Base-by-base conservation (phyloP, 1,140 invertebrate species). In the Rhopalosiphum padi region DNA sequence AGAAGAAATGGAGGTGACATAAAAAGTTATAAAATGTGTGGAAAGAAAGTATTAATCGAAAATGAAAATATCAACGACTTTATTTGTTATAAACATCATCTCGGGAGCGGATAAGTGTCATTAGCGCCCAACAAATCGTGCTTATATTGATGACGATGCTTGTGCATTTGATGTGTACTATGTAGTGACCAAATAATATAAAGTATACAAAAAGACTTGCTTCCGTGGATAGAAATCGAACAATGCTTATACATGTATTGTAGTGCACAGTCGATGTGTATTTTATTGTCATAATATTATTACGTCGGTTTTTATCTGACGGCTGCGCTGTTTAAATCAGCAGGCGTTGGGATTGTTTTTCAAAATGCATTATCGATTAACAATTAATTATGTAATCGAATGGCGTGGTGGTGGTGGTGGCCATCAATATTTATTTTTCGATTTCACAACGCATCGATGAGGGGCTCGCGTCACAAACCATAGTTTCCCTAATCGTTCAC, bases 401-500 rank as follows among this genome's bases (percentile, higher is more conserved):
- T 22, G 8, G 23, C 2, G 2, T n/a, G 77, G 35, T n/a, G 21
- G 21, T n/a, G 21, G 21, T 30, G 68, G 68, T 23, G 11, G 15
- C 25, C 41, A 43, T 46, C 25, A 18, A 86, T 77, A 77, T n/a
- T 77, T 77, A 77, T 86, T 46, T 41, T 46, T 43, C 37, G 15
- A 46, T 43, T 86, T 86, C 23, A 0, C 60, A 21, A 23, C 11
- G 41, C 43, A 9, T 46, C 41, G 43, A 25, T 11, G 37, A 41
- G 83, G 82, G 83, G 9, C 22, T 86, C 23, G 83, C 35, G n/a
- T 6, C 35, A 5, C 82, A 21, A 68, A 85, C 41, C 30, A 23
- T 51, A 21, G 86, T 87, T 87, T 35, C n/a, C 86, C 43, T 35
- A 48, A 87, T 87, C 86, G 86, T 48, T 51, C 43, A 87, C 43